Percentiles rank a stretch among this genome's conserved stretches.
Evolutionary conservation across 2,797 vertebrate species (phyloP).

Genomic region (Fratercula arctica): DNA sequence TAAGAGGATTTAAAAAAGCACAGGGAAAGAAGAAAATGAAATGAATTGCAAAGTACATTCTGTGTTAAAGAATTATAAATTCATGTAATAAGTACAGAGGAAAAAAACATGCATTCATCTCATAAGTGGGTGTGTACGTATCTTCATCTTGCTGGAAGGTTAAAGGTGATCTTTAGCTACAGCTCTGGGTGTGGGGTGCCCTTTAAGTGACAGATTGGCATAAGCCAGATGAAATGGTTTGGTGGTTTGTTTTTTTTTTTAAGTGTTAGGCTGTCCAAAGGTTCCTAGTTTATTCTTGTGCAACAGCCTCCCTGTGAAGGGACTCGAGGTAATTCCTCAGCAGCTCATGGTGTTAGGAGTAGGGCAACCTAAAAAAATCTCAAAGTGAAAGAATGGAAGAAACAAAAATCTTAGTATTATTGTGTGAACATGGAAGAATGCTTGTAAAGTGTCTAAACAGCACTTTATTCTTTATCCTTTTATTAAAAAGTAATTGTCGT

Average conservation of each 20-base stretch:
- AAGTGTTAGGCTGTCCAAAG: not conserved
- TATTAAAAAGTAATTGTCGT: no score
- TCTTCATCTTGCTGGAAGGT: not conserved
- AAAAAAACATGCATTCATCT: not conserved
- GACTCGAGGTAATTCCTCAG: rapidly evolving
- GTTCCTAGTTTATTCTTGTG: not conserved
- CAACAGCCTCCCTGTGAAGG: not conserved
- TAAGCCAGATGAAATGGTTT: not conserved
- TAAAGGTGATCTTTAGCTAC: not conserved
- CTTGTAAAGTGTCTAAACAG: not conserved
- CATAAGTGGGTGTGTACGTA: not conserved
- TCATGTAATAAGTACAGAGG: not conserved
- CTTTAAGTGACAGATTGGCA: not conserved
- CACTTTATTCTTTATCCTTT: not conserved
- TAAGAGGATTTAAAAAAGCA: not conserved
- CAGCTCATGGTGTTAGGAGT: not conserved
- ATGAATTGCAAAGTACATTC: not conserved
- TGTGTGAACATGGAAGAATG: not conserved
- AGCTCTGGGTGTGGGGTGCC: not conserved
- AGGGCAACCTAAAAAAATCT: not conserved
- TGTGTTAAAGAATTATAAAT: not conserved
- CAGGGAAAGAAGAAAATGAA: not conserved
- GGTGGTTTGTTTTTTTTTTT: not conserved
- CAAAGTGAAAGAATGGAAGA: not conserved
- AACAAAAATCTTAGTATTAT: not conserved